Conservation (phyloP, 2,113 vertebrate genomes). For the Perca schrenkii region DNA sequence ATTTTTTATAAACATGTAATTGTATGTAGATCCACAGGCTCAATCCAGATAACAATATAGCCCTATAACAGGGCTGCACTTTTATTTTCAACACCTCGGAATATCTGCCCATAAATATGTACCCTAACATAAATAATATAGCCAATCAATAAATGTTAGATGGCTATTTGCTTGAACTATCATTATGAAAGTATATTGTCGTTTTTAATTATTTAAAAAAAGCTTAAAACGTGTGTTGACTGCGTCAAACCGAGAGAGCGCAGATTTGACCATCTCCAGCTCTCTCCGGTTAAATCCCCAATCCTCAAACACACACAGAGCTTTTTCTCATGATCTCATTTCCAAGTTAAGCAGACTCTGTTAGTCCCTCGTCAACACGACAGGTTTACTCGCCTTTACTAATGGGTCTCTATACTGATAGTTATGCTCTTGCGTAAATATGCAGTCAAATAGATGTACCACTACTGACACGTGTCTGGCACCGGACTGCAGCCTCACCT, state of each 20-base stretch:
- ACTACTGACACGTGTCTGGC: slow-evolving; percentile 81
- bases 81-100: not conserved
- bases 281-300: slow-evolving; percentile 66
- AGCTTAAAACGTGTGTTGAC: not conserved
- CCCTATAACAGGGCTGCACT: not conserved
- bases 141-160: not conserved
- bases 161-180: not conserved
- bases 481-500: slow-evolving; percentile 75
- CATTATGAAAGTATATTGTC: not conserved
- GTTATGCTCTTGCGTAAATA: slow-evolving; percentile 86
- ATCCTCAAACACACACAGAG: slow-evolving; percentile 75
- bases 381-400: slow-evolving; percentile 83
- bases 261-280: slow-evolving; percentile 49
- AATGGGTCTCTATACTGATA: slow-evolving; percentile 84
- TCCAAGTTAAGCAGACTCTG: slow-evolving; percentile 83
- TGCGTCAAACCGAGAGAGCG: slow-evolving; percentile 25
- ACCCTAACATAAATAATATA: not conserved
- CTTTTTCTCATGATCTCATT: slow-evolving; percentile 82
- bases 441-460: slow-evolving; percentile 85
- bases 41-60: too few relatives aligned
- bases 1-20: not conserved
- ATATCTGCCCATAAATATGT: not conserved
- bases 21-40: not conserved
- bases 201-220: slow-evolving; percentile 3
- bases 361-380: slow-evolving; percentile 84